Conservation (phyloP, 2,113 vertebrate species). For the Vicugna pacos region DNA sequence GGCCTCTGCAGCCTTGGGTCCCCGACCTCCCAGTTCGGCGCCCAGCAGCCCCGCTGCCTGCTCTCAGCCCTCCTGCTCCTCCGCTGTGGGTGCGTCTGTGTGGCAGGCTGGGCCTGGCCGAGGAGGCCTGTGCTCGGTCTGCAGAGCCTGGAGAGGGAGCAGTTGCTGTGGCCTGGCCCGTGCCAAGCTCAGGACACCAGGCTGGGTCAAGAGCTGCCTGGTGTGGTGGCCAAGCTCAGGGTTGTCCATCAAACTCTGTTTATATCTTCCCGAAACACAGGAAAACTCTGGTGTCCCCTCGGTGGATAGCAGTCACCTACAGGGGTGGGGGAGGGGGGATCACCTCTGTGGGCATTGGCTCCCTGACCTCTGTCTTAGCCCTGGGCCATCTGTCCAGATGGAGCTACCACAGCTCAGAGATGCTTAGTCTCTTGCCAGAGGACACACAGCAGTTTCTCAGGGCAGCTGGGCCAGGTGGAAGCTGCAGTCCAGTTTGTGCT, state of each 20-base stretch:
- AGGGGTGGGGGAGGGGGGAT: not conserved
- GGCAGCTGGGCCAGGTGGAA: not conserved
- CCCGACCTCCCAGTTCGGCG: accelerated
- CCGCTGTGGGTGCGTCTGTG: accelerated
- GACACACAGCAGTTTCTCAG: not conserved
- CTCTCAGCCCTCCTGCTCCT: not conserved
- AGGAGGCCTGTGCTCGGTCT: not conserved
- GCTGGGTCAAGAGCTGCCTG: not conserved
- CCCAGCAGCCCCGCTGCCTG: not conserved
- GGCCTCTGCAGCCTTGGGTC: not conserved
- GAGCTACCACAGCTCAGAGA: not conserved
- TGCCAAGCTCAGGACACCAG: not conserved
- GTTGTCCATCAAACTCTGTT: not conserved
- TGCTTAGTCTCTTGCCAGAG: accelerated
- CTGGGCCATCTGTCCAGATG: not conserved
- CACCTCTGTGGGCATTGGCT: accelerated
- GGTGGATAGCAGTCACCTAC: accelerated
- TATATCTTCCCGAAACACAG: not conserved
- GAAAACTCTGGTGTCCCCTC: not conserved
- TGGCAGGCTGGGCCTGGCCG: not conserved
- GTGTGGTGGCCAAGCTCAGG: accelerated
- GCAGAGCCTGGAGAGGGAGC: not conserved
- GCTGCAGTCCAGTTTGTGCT: accelerated
- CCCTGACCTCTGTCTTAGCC: not conserved
- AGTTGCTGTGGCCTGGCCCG: accelerated